Conservation (phyloP, 2,113 vertebrate species). For the Corynorhinus townsendii region DNA sequence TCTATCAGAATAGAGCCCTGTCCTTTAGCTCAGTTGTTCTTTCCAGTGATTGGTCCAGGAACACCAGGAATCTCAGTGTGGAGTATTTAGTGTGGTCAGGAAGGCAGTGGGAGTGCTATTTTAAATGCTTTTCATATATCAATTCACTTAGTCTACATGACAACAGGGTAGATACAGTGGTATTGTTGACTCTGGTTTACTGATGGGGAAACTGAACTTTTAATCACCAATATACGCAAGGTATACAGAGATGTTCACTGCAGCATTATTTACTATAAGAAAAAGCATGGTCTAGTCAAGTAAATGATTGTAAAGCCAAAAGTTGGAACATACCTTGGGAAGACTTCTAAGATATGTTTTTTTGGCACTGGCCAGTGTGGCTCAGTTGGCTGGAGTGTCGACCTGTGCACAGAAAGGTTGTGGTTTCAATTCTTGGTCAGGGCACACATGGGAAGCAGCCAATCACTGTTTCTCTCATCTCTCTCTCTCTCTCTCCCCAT, state of each 20-base stretch:
- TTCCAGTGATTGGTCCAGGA: background rate
- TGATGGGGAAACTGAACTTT: background rate
- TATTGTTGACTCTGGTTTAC: background rate
- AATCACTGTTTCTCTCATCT: background rate
- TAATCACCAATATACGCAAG: background rate
- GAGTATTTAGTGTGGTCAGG: accelerated
- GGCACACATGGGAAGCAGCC: background rate
- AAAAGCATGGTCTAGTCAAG: background rate
- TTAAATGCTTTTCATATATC: background rate
- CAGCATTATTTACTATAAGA: background rate
- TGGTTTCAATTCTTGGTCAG: background rate
- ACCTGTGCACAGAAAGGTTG: background rate
- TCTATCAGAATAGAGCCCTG: background rate
- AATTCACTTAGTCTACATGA: accelerated
- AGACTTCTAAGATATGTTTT: background rate
- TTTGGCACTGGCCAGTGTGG: background rate
- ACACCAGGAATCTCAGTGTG: accelerated
- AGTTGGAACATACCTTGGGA: background rate
- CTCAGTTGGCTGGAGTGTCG: background rate
- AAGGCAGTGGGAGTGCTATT: accelerated
- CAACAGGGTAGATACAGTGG: too few relatives aligned
- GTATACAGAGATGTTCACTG: background rate
- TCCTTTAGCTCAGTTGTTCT: background rate
- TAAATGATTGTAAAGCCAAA: accelerated
- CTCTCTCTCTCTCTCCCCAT: background rate